These are phyloP conservation scores for Lasioglossum morio DNA, from an alignment of 2,888 invertebrate genomes.

Conservation along the genomic window DNA sequence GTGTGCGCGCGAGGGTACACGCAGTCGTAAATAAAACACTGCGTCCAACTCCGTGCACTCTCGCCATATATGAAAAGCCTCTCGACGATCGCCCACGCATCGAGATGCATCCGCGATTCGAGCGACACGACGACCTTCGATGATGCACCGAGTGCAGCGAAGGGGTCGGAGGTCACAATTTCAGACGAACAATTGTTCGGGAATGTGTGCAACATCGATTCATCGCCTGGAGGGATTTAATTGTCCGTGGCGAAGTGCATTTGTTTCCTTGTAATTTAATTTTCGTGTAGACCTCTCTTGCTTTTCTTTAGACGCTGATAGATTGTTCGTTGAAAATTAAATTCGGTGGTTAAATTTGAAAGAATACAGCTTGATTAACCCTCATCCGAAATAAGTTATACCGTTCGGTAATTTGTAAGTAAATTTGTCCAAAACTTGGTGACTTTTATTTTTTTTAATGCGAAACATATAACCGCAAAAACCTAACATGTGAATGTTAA, in stretches of 20 bases:
- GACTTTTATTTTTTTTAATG: too few species aligned
- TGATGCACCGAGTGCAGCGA: constrained; percentile 35
- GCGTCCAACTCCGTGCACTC: constrained; percentile 54
- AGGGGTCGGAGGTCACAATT: constrained; percentile 59
- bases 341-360: too few species aligned
- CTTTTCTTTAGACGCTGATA: background rate
- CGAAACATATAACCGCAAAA: too few species aligned
- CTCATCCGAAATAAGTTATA: too few species aligned
- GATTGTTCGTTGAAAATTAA: background rate
- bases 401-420: too few species aligned
- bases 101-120: constrained; percentile 39
- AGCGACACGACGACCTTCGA: constrained; percentile 64
- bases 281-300: too few species aligned
- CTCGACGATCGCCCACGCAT: constrained; percentile 71
- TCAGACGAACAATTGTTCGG: constrained; percentile 42
- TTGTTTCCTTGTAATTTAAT: background rate
- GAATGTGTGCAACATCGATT: background rate
- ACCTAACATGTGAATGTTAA: too few species aligned
- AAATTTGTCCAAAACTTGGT: too few species aligned
- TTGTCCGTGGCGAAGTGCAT: background rate
- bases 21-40: constrained; percentile 72
- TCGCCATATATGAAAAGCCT: constrained; percentile 71
- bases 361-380: too few species aligned
- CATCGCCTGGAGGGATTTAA: background rate
- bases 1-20: constrained; percentile 43